These are phyloP conservation scores for Sinella curviseta DNA, from an alignment of 1,140 invertebrate genomes.

Conservation along the genomic window DNA sequence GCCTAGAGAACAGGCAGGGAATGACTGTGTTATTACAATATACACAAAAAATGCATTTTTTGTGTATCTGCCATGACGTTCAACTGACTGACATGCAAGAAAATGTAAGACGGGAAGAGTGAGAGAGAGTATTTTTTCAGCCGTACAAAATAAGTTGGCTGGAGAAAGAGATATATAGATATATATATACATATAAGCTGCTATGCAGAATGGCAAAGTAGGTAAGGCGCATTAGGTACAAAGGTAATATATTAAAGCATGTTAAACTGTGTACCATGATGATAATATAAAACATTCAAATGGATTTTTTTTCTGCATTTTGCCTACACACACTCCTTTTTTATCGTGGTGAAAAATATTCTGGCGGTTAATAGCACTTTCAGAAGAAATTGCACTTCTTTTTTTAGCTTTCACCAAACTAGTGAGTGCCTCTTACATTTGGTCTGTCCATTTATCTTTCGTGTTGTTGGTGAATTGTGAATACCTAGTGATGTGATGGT, in stretches of 20 bases:
- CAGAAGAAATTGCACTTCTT: conserved; percentile 2
- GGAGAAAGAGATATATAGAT: too few relatives aligned
- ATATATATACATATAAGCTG: too few relatives aligned
- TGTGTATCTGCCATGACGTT: too few relatives aligned
- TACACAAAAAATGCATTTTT: too few relatives aligned
- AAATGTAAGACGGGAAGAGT: too few relatives aligned
- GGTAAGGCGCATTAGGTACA: background rate
- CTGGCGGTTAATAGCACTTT: background rate
- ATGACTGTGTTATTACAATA: too few relatives aligned
- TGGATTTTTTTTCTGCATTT: background rate
- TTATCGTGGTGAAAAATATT: background rate
- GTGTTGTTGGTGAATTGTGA: background rate
- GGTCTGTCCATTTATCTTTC: background rate
- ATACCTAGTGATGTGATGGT: too few relatives aligned
- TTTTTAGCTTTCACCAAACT: conserved; percentile 16
- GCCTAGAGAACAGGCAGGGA: too few relatives aligned
- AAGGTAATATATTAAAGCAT: background rate
- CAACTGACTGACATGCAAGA: too few relatives aligned
- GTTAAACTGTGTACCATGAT: background rate
- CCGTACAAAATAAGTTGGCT: too few relatives aligned
- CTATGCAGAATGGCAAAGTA: too few relatives aligned
- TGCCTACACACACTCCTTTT: background rate
- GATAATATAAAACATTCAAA: conserved; percentile 11
- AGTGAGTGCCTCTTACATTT: conserved; percentile 5
- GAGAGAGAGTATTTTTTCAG: too few relatives aligned